phyloP scores from a whole-genome alignment of 2,888 invertebrate genomes.

The Mechanitis mazaeus region DNA sequence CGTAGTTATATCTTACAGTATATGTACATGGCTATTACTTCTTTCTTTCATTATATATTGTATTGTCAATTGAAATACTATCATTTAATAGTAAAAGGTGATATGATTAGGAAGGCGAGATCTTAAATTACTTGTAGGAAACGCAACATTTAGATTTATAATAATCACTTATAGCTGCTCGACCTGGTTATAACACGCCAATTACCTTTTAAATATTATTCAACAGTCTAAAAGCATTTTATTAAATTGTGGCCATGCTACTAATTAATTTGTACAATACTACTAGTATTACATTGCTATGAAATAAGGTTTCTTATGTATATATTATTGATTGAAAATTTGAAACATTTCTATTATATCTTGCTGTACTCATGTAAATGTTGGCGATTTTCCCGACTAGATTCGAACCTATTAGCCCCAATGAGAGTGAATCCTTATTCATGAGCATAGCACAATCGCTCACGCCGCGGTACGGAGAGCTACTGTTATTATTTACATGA shows the following conservation, averaged over 20 bases:
- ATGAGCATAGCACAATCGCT: no score
- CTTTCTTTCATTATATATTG: not conserved
- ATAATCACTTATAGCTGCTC: slow-evolving; percentile 18
- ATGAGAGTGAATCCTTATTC: no score
- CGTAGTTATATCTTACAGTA: slow-evolving; percentile 3
- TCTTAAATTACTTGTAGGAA: slow-evolving; percentile 28
- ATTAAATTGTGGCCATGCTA: not conserved
- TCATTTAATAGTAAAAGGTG: not conserved
- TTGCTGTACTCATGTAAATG: no score
- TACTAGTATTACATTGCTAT: not conserved
- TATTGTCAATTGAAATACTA: no score
- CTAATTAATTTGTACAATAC: not conserved
- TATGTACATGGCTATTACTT: slow-evolving; percentile 9
- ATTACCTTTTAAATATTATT: slow-evolving; percentile 18
- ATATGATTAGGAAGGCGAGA: slow-evolving; percentile 26
- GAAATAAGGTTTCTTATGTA: no score
- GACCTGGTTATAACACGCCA: slow-evolving; percentile 24
- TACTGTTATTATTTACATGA: no score
- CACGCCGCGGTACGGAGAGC: no score
- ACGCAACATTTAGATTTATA: slow-evolving; percentile 24
- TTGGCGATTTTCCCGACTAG: no score
- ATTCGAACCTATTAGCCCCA: no score
- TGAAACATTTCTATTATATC: no score
- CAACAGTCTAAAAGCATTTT: slow-evolving; percentile 5
- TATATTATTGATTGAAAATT: no score